These are phyloP conservation scores for Reticulitermes speratus DNA, from an alignment of 1,140 invertebrate species.

Conservation along the genomic window DNA sequence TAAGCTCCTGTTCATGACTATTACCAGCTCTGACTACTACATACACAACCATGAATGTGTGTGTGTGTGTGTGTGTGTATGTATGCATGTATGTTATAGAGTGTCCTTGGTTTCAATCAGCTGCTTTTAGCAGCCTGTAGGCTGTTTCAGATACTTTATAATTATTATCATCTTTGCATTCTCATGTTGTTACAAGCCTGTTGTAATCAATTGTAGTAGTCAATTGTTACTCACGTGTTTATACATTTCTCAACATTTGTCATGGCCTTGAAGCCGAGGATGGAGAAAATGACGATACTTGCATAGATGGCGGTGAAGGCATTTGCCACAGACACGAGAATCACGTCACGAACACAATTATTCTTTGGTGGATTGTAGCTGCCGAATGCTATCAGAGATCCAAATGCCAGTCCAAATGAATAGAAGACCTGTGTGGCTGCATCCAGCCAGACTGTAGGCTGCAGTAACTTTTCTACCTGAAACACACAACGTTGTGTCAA, in stretches of 20 bases:
- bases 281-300: constrained; percentile 86
- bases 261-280: constrained; percentile 84
- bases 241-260: constrained; percentile 78
- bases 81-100: no score
- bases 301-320: constrained; percentile 91
- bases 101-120: no score
- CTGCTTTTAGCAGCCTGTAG: no score
- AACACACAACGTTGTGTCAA: constrained; percentile 29
- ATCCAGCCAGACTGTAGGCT: constrained; percentile 87
- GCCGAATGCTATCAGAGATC: constrained; percentile 87
- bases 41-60: no score
- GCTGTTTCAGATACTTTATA: no score
- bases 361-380: constrained; percentile 89
- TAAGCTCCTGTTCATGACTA: no score
- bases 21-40: no score
- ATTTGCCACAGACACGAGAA: constrained; percentile 87
- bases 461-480: constrained; percentile 73
- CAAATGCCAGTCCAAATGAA: constrained; percentile 90
- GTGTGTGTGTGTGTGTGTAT: no score
- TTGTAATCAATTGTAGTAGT: neutral
- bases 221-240: constrained; percentile 59
- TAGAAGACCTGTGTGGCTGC: constrained; percentile 96
- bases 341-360: constrained; percentile 86
- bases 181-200: no score
- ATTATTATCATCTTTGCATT: no score